Evolutionary conservation across 2,113 vertebrate genomes (phyloP).

Genomic region (Nesoenas mayeri): DNA sequence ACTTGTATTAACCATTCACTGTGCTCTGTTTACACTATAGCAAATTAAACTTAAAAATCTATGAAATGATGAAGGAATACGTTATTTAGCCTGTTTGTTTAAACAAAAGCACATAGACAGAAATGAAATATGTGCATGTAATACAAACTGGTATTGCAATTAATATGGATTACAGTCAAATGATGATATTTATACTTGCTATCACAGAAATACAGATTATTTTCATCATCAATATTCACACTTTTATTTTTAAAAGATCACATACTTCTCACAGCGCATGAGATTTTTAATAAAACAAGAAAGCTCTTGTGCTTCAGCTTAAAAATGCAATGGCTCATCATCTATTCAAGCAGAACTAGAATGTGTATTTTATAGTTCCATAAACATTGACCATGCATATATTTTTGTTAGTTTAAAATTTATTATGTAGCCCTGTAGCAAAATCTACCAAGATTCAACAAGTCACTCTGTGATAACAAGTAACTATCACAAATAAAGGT

Average conservation of each 20-base stretch:
- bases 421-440: background rate
- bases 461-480: background rate
- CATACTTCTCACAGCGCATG: background rate
- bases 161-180: background rate
- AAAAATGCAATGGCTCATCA: background rate
- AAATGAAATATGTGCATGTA: background rate
- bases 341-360: background rate
- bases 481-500: background rate
- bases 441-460: background rate
- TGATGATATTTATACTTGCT: background rate
- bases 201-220: background rate
- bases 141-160: background rate
- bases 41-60: background rate
- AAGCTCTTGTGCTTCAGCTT: background rate
- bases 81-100: background rate
- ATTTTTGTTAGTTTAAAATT: background rate
- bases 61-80: background rate
- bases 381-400: background rate
- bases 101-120: background rate
- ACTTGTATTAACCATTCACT: background rate
- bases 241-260: background rate
- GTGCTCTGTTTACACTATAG: background rate
- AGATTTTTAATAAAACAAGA: conserved; percentile 2
- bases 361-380: background rate
- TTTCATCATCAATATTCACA: background rate